Evolutionary conservation across 2,888 invertebrate species (phyloP), one percentile per base, ranked within the genome.

Genomic region (Choreutis nemorana): DNA sequence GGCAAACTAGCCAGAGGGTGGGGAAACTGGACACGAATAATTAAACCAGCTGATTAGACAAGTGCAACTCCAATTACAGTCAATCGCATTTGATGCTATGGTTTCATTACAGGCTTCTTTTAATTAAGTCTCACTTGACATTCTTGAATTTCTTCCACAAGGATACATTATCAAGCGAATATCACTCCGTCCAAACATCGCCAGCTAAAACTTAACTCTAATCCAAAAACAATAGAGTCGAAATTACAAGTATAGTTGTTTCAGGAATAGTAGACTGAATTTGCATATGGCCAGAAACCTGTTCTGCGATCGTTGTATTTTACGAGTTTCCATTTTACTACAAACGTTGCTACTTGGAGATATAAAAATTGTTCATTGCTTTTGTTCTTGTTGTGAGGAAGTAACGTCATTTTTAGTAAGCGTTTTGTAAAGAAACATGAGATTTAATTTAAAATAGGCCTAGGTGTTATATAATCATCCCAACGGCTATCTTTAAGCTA

Each of bases 31-130:
- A n/a, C n/a, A n/a, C n/a, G n/a, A n/a, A n/a, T n/a, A n/a, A n/a
- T n/a, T n/a, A n/a, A n/a, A n/a, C n/a, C n/a, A n/a, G n/a, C n/a
- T n/a, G n/a, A n/a, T n/a, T n/a, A 24, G 28, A 33, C 29, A 30
- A 35, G 36, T 32, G 33, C 34, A 35, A 48, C 42, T 41, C 33
- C 39, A 44, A 58, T 55, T 48, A 46, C 43, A 53, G 32, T 46
- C 43, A 42, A 52, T 55, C 55, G 48, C 55, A 49, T 48, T 47
- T 42, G 33, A 45, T 40, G 44, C 46, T 60, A 61, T 47, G 71
- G 68, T 51, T 72, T 71, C 72, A 42, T 52, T 52, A 54, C 58
- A 40, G 71, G 68, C 57, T 71, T 71, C 67, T 29, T 60, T 61
- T 68, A 71, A 72, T 70, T 63, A 70, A 66, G 53, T 54, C 61